Percentiles rank a stretch among this genome's conserved stretches.
Evolutionary conservation across 2,113 vertebrate genomes (phyloP).

Genomic region (Sterna hirundo): DNA sequence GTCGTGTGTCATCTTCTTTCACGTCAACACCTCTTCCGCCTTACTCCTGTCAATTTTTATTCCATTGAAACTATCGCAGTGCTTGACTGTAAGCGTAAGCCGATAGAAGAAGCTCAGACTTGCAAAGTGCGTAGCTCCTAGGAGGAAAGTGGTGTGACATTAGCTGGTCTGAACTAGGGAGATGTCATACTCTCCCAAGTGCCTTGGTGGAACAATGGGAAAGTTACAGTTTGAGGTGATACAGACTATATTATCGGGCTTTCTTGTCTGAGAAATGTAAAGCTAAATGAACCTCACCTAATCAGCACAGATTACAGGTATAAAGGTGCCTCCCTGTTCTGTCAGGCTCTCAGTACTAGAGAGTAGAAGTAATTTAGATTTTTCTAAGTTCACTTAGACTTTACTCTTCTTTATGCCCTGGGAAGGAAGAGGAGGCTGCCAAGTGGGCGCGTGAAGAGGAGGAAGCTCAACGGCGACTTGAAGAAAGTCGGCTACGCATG

Average conservation of each 20-base stretch:
- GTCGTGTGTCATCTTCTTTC: not conserved
- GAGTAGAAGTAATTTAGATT: not conserved
- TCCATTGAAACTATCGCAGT: not conserved
- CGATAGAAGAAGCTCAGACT: not conserved
- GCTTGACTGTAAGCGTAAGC: not conserved
- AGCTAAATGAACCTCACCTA: not conserved
- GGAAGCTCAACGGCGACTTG: slow-evolving; percentile 85
- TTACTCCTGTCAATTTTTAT: not conserved
- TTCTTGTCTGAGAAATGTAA: not conserved
- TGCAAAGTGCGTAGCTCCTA: not conserved
- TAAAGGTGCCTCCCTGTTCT: not conserved
- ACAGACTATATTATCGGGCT: not conserved
- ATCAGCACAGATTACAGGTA: not conserved
- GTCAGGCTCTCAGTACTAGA: not conserved
- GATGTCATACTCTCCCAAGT: not conserved
- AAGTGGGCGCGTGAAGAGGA: slow-evolving; percentile 79
- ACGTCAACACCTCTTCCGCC: not conserved
- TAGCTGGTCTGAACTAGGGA: not conserved
- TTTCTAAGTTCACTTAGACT: not conserved
- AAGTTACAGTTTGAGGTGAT: not conserved
- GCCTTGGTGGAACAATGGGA: not conserved
- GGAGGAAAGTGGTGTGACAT: not conserved
- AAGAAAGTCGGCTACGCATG: slow-evolving; percentile 84
- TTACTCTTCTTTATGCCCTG: slow-evolving; percentile 43
- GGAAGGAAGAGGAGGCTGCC: slow-evolving; percentile 87